Base-by-base conservation (phyloP, 2,113 vertebrate genomes). In the Mastomys natalensis region DNA sequence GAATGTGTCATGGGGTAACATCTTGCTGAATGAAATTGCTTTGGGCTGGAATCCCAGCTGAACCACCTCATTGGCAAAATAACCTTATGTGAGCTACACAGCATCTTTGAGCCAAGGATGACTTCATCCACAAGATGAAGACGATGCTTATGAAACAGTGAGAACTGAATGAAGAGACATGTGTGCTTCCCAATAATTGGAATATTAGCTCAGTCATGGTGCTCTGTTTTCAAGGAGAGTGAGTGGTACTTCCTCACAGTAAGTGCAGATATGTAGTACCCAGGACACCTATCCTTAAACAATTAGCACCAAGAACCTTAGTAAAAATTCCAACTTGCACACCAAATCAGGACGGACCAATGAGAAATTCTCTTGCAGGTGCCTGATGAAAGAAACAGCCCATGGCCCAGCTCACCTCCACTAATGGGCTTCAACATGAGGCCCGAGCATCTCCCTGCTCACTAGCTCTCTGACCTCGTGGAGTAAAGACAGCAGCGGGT, bases 61-160 rank as follows among this genome's bases (percentile, higher is more conserved):
- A 45, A 62, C 34, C 29, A 43, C 51, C 29, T 48, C 37, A 24
- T 16, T 70, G 51, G 34, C 26, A 91, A 92, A 90, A 68, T 45
- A 48, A 64, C n/a, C 68, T 68, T 43, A 29, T 7, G 10, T 31
- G 37, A 95, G 85, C 4, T 48, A 51, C 37, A 70, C 3, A 34
- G 26, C 66, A 43, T 89, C 45, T 81, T 81, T 21, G n/a, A 82
- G 78, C 37, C 64, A 72, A 13, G 55, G 12, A 21, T 70, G 82
- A 5, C 34, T 24, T 16, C 37, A 60, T 51, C 17, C 37, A 12
- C 4, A n/a, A 87, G n/a, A 64, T n/a, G 31, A 43, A n/a, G 24
- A 60, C 0, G 0, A 31, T 11, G 21, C 11, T 13, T 26, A 34
- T 1, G 1, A 12, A 55, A 51, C 16, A 72, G 1, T 55, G 15